Percentiles rank a stretch among this genome's conserved stretches.
Conservation (phyloP, 2,113 vertebrate genomes). For the Pelodiscus sinensis region DNA sequence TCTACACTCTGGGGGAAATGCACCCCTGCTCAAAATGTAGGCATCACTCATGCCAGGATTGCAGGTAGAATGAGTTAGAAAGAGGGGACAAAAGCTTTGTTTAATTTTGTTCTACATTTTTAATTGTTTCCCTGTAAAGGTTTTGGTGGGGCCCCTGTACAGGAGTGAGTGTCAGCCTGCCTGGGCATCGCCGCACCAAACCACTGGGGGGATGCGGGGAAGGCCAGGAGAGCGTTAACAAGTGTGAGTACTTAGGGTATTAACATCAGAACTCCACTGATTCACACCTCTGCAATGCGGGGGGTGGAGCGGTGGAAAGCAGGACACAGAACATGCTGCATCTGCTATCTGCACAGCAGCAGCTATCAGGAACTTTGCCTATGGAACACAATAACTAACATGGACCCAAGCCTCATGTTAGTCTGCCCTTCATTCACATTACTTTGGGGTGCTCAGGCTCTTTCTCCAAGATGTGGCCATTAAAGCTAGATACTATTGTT, state of each 20-base stretch:
- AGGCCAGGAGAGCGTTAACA: background rate
- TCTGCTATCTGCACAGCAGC: background rate
- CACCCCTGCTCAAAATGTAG: background rate
- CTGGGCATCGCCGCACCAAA: background rate
- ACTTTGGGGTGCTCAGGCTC: fast-evolving
- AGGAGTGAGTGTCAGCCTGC: background rate
- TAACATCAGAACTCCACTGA: fast-evolving
- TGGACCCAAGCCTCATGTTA: fast-evolving
- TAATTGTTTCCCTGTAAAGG: background rate
- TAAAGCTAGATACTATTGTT: background rate
- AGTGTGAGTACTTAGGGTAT: background rate
- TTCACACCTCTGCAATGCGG: background rate
- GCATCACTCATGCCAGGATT: background rate
- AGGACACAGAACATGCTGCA: fast-evolving
- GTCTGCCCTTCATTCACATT: background rate
- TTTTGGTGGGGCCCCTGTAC: background rate
- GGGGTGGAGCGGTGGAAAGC: background rate
- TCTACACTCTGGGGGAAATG: background rate
- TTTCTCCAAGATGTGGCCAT: background rate
- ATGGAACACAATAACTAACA: background rate
- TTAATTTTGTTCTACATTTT: background rate
- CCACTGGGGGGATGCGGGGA: fast-evolving
- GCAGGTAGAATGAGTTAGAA: background rate
- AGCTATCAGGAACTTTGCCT: background rate
- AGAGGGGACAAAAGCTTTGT: background rate